Evolutionary conservation across 2,113 vertebrate species (phyloP), one percentile per base, ranked within the genome.

Genomic region (Pheucticus melanocephalus): DNA sequence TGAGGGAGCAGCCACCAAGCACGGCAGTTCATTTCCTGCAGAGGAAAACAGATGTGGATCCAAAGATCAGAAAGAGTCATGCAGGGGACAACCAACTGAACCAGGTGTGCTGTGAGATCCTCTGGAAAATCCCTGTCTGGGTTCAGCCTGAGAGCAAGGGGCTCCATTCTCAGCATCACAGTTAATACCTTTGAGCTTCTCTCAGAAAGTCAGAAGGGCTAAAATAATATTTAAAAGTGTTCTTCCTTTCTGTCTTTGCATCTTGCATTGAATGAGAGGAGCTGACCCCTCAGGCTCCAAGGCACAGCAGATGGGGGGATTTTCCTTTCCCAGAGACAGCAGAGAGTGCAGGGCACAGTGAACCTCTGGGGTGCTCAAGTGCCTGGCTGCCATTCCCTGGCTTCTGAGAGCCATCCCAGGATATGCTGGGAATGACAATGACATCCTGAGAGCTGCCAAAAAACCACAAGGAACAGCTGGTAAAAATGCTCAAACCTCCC

Each of bases 401-500:
- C 71, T 68, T 47, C 77, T 35, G 51, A 82, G 84, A 92, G 54
- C 53, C 89, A 61, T 27, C 89, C 68, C 5, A 0, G 45, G 82
- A 60, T 31, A 15, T 22, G 44, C 3, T 81, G 82, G 76, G 69
- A 88, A 86, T 61, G 72, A 92, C 93, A 94, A 54, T 81, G 92
- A 59, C 69, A 84, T 78, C 85, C 85, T 11, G 31, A 83, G 44
- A 75, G 88, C 90, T 96, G 94, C 88, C 92, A 94, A 48, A 88
- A 79, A 68, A 68, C 50, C 83, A 57, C 80, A 89, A 50, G 69
- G 83, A 96, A 79, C 95, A 94, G 95, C 92, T 95, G 95, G 83
- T 76, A 65, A 94, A 95, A 89, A 82, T 48, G 72, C 75, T 96
- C 37, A 89, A 86, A 76, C 57, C 83, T 96, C 88, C 53, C 92